Evolutionary conservation across 2,888 invertebrate species (phyloP), one percentile per base, ranked within the genome.

Genomic region (Baronia brevicornis): DNA sequence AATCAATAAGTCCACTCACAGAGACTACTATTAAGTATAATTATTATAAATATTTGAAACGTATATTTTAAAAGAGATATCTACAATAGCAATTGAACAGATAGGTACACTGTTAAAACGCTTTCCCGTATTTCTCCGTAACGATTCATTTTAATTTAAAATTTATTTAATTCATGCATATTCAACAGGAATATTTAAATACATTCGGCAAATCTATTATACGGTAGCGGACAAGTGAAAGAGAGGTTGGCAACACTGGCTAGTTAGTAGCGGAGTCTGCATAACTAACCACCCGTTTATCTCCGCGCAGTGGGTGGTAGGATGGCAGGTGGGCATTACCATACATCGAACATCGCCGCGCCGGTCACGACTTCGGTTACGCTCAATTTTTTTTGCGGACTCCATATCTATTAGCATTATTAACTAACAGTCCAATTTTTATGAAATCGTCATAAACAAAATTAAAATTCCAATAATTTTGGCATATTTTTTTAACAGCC

Each of bases 241-340:
- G 39, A 45, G 41, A 39, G 42, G 39, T 39, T 30, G 30, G 49
- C 28, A 35, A 32, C 41, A n/a, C n/a, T n/a, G 40, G 45, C 43
- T 40, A 47, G 49, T 48, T 46, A 48, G 52, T 39, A 38, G 33
- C 33, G 17, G 33, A n/a, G n/a, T 24, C 31, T 36, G 44, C 43
- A 46, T 48, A 49, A 48, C 54, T 58, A 53, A 52, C 48, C 43
- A 41, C 39, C 38, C 46, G 52, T 50, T 53, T 54, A 54, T 51
- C 51, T 50, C 40, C 29, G 43, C 57, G 44, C 51, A 36, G 57
- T 59, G 60, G 60, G 59, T 57, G 60, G 57, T 48, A 43, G 44
- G 48, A 47, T 44, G 55, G 48, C 60, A 57, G 55, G 53, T 55
- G 57, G 49, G 41, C 51, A 58, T 60, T 56, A 55, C 54, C 56